These are phyloP conservation scores for Apodemia zela DNA, from an alignment of 2,888 invertebrate genomes.

Conservation along the genomic window DNA sequence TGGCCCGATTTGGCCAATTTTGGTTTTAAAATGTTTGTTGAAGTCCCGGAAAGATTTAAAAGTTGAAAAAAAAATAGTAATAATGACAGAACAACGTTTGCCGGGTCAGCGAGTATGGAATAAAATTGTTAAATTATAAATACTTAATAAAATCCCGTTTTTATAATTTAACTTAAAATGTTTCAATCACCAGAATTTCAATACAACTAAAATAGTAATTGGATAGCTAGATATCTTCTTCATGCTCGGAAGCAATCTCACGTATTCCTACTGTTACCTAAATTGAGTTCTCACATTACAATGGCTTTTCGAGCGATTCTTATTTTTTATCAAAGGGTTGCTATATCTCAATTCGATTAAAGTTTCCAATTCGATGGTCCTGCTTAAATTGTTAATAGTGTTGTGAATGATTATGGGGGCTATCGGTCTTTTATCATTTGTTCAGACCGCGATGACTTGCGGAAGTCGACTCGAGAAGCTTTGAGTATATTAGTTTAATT, in stretches of 20 bases:
- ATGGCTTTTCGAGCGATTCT: conserved; percentile 66
- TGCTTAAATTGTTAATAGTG: conserved; percentile 5
- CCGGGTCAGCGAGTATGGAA: too few relatives aligned
- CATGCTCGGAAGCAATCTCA: conserved; percentile 57
- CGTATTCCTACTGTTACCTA: conserved; percentile 58
- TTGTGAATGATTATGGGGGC: conserved; percentile 2
- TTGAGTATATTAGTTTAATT: conserved; percentile 80
- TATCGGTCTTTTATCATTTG: conserved; percentile 28
- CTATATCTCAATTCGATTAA: conserved; percentile 76
- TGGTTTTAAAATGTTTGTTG: too few relatives aligned
- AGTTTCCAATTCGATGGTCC: conserved; percentile 21
- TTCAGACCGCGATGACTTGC: conserved; percentile 64
- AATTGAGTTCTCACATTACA: conserved; percentile 80
- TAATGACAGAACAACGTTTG: too few relatives aligned
- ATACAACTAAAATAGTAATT: conserved; percentile 11
- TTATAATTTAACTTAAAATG: too few relatives aligned
- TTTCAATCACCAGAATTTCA: not conserved
- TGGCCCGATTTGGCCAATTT: too few relatives aligned
- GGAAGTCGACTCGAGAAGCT: conserved; percentile 73
- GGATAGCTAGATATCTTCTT: conserved; percentile 57
- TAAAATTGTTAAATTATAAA: too few relatives aligned
- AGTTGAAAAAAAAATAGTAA: too few relatives aligned
- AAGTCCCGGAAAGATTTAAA: too few relatives aligned
- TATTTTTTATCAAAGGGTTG: conserved; percentile 78
- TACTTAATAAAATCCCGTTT: too few relatives aligned